Conservation (phyloP, 1,140 invertebrate species). For the Drosophila athabasca region DNA sequence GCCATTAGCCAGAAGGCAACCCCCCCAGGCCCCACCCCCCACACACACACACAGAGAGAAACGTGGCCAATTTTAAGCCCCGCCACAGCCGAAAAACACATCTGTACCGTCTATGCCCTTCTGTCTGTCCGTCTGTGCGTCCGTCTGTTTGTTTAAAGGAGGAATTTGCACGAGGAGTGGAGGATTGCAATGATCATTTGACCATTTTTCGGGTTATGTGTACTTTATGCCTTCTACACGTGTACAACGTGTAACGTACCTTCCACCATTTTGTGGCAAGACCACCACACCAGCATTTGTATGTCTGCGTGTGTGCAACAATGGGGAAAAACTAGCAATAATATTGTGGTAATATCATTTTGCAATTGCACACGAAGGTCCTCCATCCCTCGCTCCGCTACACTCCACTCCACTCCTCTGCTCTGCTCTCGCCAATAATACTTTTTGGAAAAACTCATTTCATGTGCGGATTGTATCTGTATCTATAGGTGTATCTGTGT, state of each 20-base stretch:
- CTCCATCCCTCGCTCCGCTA: conserved; percentile 14
- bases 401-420: too few species aligned
- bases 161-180: not conserved
- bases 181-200: conserved; percentile 40
- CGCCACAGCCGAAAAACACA: conserved; percentile 1
- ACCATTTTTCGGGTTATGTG: conserved; percentile 42
- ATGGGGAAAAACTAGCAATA: conserved; percentile 58
- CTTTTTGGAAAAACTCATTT: conserved; percentile 59
- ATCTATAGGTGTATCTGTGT: not conserved
- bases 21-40: not conserved
- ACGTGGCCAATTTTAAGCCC: conserved; percentile 13
- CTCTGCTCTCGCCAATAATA: not conserved
- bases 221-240: conserved; percentile 56
- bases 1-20: conserved; percentile 39
- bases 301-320: conserved; percentile 19
- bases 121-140: not conserved
- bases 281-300: not conserved
- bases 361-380: conserved; percentile 48
- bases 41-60: not conserved
- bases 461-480: not conserved
- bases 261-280: not conserved
- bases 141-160: conserved; percentile 51
- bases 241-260: conserved; percentile 8
- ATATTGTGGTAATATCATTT: conserved; percentile 73
- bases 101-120: too few species aligned